Base-by-base conservation (phyloP, 2,888 invertebrate genomes). In the Ommatoiulus sabulosus region DNA sequence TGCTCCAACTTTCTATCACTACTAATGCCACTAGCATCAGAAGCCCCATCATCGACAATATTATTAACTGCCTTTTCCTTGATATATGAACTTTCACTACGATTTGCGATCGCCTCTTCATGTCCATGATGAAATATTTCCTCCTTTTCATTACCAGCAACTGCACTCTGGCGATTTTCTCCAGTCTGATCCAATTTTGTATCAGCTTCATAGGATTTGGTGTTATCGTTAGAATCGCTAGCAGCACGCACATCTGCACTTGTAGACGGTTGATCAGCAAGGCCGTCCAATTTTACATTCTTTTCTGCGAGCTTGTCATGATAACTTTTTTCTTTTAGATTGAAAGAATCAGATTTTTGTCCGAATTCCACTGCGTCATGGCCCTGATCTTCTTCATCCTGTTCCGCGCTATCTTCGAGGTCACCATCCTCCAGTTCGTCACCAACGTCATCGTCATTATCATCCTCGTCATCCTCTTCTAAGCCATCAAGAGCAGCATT, bases 371-470 rank as follows among this genome's bases (percentile, higher is more conserved):
- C 7, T 24, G 20, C 72, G 24, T 24, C 72, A 24, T n/a, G 72
- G n/a, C 6, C 72, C 15, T 87, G 48, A 7, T 87, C 87, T 57
- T 48, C 35, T 12, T 52, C 57, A 15, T 35, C 52, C n/a, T 87
- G 57, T 3, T 57, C 87, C 57, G 43, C 57, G 8, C 12, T 20
- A 24, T 57, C 57, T 52, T 52, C 87, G 10, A 20, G 2, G 20
- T 57, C 57, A 17, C 57, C 52, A n/a, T 72, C 72, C 20, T 43
- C 35, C 15, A 44, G 46, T 35, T 88, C 88, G 44, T 88, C 85
- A 20, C 86, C 88, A 20, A 46, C 86, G 3, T 86, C 85, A 8
- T 44, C 86, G 15, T 24, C 72, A 3, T 87, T 24, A 3, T 85
- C 86, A 10, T 88, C 86, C 2, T 88, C 86, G 7, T 86, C 84